Percentiles rank a stretch among this genome's conserved stretches.
These are phyloP conservation scores for Engystomops pustulosus DNA, from an alignment of 2,113 vertebrate genomes.

Conservation along the genomic window DNA sequence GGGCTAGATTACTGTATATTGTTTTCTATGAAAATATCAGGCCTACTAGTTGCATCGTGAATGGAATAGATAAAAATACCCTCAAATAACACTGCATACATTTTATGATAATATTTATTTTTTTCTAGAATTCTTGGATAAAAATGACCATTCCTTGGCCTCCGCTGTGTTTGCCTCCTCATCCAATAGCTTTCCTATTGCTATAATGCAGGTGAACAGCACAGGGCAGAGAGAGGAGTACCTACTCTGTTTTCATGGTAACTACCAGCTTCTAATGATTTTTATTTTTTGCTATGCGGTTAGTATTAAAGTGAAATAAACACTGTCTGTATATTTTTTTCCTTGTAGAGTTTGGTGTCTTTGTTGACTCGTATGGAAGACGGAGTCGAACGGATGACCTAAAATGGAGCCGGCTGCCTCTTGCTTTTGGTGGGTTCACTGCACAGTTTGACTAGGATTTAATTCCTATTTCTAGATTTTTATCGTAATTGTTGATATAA, in stretches of 20 bases:
- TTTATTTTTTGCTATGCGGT: not conserved
- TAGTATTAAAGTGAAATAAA: not conserved
- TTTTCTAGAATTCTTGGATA: constrained; percentile 92
- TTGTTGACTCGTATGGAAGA: constrained; percentile 94
- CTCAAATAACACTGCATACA: not conserved
- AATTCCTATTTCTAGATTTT: not conserved
- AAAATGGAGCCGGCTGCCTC: constrained; percentile 94
- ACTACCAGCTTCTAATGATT: not conserved
- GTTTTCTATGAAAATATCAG: not conserved
- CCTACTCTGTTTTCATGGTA: constrained; percentile 96
- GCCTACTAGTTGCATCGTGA: not conserved
- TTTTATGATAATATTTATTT: too few species aligned
- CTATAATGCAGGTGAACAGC: constrained; percentile 92
- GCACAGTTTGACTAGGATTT: not conserved
- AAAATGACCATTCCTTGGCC: constrained; percentile 92
- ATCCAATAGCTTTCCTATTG: constrained; percentile 93
- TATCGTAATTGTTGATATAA: not conserved
- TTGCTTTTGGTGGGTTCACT: constrained; percentile 87
- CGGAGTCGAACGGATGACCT: constrained; percentile 94
- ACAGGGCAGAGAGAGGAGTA: constrained; percentile 93
- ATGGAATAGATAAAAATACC: not conserved
- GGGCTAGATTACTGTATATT: not conserved
- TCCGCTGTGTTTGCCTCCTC: constrained; percentile 91
- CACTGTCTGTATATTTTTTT: constrained; percentile 35
- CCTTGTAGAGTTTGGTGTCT: constrained; percentile 91